phyloP scores from a whole-genome alignment of 2,888 invertebrate species.

The Noctuana brunneofusca region DNA sequence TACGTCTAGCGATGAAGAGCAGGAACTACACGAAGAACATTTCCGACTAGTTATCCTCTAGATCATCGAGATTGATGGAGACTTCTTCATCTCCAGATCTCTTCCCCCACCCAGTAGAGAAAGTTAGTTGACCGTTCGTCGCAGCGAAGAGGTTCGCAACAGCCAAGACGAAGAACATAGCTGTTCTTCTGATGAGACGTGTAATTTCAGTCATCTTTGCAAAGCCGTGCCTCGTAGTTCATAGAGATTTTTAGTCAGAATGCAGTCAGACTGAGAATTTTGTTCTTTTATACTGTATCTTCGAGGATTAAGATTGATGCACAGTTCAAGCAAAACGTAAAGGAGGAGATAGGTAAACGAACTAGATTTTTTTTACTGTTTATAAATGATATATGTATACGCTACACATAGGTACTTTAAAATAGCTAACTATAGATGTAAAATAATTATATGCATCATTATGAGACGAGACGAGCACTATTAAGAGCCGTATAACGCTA shows the following conservation, averaged over 20 bases:
- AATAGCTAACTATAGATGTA: too few species aligned
- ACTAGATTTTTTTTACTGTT: too few species aligned
- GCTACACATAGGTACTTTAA: too few species aligned
- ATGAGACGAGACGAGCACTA: too few species aligned
- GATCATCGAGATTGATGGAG: conserved; percentile 40
- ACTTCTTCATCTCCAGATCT: conserved; percentile 51
- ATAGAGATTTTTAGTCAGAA: conserved; percentile 17
- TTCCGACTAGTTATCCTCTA: conserved; percentile 11
- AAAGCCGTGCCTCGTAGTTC: background rate
- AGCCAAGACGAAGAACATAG: conserved; percentile 42
- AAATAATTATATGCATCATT: too few species aligned
- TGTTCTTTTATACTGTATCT: conserved; percentile 5
- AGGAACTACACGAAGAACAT: background rate
- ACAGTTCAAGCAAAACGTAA: background rate
- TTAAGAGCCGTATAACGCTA: too few species aligned
- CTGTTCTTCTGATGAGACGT: conserved; percentile 39
- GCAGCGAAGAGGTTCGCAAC: conserved; percentile 49
- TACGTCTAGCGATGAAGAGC: background rate
- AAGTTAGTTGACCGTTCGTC: conserved; percentile 78
- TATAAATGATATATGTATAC: too few species aligned
- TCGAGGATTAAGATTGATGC: background rate
- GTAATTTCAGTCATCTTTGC: conserved; percentile 38
- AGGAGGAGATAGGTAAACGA: too few species aligned
- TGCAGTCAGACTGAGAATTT: background rate
- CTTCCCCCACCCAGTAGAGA: conserved; percentile 83